Evolutionary conservation across 2,888 invertebrate species (phyloP).

Genomic region (Strigamia transsilvanica): DNA sequence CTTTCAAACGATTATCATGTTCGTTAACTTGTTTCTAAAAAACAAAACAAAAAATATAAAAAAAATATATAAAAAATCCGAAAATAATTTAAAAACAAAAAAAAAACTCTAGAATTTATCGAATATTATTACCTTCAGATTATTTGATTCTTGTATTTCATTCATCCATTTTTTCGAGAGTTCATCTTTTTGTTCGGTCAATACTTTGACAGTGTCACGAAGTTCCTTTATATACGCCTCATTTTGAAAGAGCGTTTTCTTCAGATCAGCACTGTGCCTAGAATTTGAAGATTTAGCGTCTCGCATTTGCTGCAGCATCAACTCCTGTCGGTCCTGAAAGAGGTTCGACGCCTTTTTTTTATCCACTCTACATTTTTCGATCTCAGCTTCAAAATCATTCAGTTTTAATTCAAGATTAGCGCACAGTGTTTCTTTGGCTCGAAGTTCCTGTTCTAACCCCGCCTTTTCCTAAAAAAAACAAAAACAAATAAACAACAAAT

Average conservation of each 20-base stretch:
- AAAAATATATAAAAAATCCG: too few species aligned
- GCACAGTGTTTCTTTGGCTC: neutral
- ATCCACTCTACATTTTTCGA: neutral
- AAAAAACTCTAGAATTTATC: neutral
- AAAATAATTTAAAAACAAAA: too few species aligned
- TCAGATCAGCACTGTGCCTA: neutral
- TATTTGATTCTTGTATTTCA: slow-evolving; percentile 18
- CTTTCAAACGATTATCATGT: neutral
- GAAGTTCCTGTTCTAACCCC: neutral
- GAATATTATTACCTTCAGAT: neutral
- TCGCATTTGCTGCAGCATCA: neutral
- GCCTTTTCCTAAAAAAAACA: neutral
- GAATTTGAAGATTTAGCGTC: neutral
- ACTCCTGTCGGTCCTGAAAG: neutral
- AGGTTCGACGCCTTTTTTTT: neutral
- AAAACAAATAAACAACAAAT: neutral
- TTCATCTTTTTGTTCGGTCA: slow-evolving; percentile 9
- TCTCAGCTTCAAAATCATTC: neutral
- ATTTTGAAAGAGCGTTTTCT: neutral
- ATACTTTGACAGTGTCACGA: slow-evolving; percentile 9
- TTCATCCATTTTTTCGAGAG: neutral
- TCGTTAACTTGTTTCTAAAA: neutral
- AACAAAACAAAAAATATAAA: neutral
- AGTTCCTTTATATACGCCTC: slow-evolving; percentile 40
- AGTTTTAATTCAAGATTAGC: neutral